Evolutionary conservation across 2,888 invertebrate species (phyloP).

Genomic region (Phasia obesa): DNA sequence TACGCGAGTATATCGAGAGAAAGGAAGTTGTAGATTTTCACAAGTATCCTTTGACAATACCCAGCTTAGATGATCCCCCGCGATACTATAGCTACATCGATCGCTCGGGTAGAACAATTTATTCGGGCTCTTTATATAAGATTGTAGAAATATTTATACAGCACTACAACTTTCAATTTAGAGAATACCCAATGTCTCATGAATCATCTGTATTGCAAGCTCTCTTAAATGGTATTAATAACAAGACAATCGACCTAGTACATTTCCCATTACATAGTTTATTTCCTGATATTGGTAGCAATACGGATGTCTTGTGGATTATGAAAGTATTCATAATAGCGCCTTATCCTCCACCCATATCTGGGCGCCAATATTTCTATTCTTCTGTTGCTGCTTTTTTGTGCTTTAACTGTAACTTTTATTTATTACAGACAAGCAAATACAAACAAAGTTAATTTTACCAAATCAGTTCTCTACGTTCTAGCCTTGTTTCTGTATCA

Average conservation of each 20-base stretch:
- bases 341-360: slow-evolving; percentile 26
- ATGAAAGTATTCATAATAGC: background rate
- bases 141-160: slow-evolving; percentile 23
- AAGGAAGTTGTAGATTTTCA: slow-evolving; percentile 16
- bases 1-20: background rate
- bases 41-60: slow-evolving; percentile 17
- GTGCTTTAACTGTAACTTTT: background rate
- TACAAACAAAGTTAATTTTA: slow-evolving; percentile 10
- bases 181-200: background rate
- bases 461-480: slow-evolving; percentile 41
- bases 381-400: too few species aligned
- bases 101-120: background rate
- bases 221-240: too few species aligned
- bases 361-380: background rate
- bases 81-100: slow-evolving; percentile 8
- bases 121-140: slow-evolving; percentile 39
- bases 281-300: background rate
- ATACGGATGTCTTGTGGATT: background rate
- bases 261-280: too few species aligned
- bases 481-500: slow-evolving; percentile 16
- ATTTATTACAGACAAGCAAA: too few species aligned
- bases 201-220: background rate
- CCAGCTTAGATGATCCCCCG: slow-evolving; percentile 2
- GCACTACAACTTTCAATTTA: slow-evolving; percentile 20
- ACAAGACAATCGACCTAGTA: too few species aligned